Evolutionary conservation across 2,113 vertebrate species (phyloP).

Genomic region (Sphyrna mokarran): DNA sequence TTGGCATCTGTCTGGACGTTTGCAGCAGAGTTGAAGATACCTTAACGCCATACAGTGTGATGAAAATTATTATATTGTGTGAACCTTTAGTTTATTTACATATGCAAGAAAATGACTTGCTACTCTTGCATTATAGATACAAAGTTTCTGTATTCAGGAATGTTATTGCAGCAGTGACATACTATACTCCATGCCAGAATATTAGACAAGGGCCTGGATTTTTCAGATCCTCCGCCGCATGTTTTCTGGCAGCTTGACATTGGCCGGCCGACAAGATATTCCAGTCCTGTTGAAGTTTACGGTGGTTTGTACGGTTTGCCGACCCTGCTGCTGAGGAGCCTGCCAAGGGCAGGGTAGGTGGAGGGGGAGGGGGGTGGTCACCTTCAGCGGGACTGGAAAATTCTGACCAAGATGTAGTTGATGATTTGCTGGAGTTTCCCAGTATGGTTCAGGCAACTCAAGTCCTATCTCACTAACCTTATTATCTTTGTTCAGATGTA

Average conservation of each 20-base stretch:
- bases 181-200: background rate
- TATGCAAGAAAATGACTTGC: background rate
- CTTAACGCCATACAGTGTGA: background rate
- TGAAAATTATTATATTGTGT: background rate
- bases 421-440: background rate
- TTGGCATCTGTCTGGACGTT: background rate
- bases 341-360: too few species aligned
- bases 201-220: background rate
- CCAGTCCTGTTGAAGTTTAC: too few species aligned
- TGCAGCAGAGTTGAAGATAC: background rate
- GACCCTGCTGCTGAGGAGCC: too few species aligned
- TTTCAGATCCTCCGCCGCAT: too few species aligned
- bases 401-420: background rate
- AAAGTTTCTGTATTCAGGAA: background rate
- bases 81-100: background rate
- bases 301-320: too few species aligned
- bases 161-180: background rate
- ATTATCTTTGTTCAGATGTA: background rate
- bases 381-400: too few species aligned
- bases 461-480: background rate
- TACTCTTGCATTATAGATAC: background rate
- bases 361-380: too few species aligned
- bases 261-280: too few species aligned
- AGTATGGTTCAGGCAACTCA: background rate
- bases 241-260: too few species aligned